These are phyloP conservation scores for Chloebia gouldiae DNA, from an alignment of 2,113 vertebrate species.

Conservation along the genomic window DNA sequence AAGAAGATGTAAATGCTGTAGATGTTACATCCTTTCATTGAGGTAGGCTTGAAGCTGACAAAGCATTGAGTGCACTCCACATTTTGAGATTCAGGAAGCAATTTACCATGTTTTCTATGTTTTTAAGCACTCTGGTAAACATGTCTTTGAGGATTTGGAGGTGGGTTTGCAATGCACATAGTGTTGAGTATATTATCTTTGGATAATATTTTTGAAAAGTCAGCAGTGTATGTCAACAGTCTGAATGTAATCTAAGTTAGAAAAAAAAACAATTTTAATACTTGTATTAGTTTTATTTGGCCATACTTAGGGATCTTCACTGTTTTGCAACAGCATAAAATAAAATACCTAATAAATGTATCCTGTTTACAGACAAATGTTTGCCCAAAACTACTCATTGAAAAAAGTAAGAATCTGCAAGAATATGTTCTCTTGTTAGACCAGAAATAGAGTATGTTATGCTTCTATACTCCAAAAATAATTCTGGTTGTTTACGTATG, in stretches of 20 bases:
- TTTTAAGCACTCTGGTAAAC: not conserved
- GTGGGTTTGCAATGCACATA: not conserved
- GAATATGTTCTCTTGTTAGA: not conserved
- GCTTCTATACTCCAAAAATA: conserved; percentile 23
- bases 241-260: not conserved
- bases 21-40: not conserved
- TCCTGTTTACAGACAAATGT: not conserved
- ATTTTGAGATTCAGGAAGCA: not conserved
- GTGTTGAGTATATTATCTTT: not conserved
- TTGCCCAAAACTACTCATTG: not conserved
- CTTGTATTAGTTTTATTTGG: not conserved
- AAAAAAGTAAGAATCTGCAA: not conserved
- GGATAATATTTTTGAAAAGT: not conserved
- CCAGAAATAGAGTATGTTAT: not conserved
- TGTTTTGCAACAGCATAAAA: not conserved
- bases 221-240: not conserved
- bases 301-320: not conserved
- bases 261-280: not conserved
- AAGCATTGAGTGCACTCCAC: not conserved
- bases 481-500: conserved; percentile 14
- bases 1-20: not conserved
- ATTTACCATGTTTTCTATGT: not conserved
- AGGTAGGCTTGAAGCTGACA: not conserved
- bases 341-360: not conserved
- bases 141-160: not conserved